Conservation (phyloP, 2,113 vertebrate genomes). For the Pseudorasbora parva region DNA sequence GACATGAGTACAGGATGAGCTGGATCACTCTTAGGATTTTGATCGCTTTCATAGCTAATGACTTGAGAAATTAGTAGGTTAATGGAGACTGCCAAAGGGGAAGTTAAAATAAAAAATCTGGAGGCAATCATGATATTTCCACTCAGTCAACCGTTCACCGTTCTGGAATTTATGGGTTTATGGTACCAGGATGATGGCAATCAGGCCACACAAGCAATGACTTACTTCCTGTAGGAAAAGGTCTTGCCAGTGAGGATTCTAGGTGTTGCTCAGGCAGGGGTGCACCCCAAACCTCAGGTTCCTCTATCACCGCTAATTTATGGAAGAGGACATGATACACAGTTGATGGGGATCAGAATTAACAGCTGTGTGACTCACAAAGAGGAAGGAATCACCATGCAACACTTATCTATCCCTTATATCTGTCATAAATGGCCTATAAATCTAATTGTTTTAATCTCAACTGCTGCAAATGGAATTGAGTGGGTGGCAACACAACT, state of each 20-base stretch:
- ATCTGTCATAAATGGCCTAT: background rate
- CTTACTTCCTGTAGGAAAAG: slow-evolving; percentile 97
- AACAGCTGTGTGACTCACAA: slow-evolving; percentile 26
- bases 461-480: slow-evolving; percentile 21
- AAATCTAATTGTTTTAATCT: background rate
- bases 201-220: slow-evolving; percentile 61
- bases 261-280: slow-evolving; percentile 75
- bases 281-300: slow-evolving; percentile 92
- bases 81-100: slow-evolving; percentile 41
- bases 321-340: slow-evolving; percentile 66
- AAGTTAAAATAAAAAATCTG: slow-evolving; percentile 50
- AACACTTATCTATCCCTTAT: background rate
- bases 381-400: slow-evolving; percentile 5
- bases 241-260: slow-evolving; percentile 85
- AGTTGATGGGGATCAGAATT: slow-evolving; percentile 54
- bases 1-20: slow-evolving; percentile 38
- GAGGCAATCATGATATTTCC: slow-evolving; percentile 23
- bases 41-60: slow-evolving; percentile 54
- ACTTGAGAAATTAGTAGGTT: slow-evolving; percentile 62
- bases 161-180: slow-evolving; percentile 47
- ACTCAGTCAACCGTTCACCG: slow-evolving; percentile 44
- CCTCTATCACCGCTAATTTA: slow-evolving; percentile 83
- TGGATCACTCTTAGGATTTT: slow-evolving; percentile 44
- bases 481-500: background rate
- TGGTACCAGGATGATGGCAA: slow-evolving; percentile 50